phyloP scores from a whole-genome alignment of 2,888 invertebrate genomes.

The Macrosoma leucophasiata region DNA sequence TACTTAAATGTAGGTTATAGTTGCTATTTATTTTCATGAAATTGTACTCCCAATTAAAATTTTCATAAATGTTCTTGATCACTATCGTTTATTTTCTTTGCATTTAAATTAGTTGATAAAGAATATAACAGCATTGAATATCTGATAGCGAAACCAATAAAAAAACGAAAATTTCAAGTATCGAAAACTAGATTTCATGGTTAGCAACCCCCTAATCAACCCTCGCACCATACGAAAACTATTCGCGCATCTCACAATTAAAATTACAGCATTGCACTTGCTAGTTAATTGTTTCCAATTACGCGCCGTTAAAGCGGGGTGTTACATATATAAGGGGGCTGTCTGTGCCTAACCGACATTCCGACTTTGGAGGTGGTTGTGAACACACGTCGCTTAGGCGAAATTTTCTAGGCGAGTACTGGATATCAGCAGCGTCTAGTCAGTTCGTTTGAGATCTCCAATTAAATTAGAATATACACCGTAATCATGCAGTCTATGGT shows the following conservation, averaged over 20 bases:
- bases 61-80: too few species aligned
- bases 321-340: slow-evolving; percentile 65
- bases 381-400: slow-evolving; percentile 67
- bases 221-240: slow-evolving; percentile 39
- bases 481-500: slow-evolving; percentile 74
- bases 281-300: slow-evolving; percentile 72
- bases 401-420: slow-evolving; percentile 73
- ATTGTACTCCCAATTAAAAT: too few species aligned
- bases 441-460: slow-evolving; percentile 75
- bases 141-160: too few species aligned
- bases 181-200: too few species aligned
- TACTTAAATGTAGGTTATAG: too few species aligned
- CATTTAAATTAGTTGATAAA: too few species aligned
- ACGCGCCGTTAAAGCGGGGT: slow-evolving; percentile 57
- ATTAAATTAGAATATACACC: slow-evolving; percentile 50
- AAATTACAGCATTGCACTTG: slow-evolving; percentile 67
- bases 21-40: too few species aligned
- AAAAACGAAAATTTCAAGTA: too few species aligned
- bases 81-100: too few species aligned
- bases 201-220: slow-evolving; percentile 15
- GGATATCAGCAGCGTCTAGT: slow-evolving; percentile 67
- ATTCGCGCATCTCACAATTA: slow-evolving; percentile 59
- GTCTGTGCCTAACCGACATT: slow-evolving; percentile 54
- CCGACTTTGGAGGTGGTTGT: slow-evolving; percentile 58
- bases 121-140: too few species aligned